Base-by-base conservation (phyloP, 2,113 vertebrate species). In the Xenopus borealis region DNA sequence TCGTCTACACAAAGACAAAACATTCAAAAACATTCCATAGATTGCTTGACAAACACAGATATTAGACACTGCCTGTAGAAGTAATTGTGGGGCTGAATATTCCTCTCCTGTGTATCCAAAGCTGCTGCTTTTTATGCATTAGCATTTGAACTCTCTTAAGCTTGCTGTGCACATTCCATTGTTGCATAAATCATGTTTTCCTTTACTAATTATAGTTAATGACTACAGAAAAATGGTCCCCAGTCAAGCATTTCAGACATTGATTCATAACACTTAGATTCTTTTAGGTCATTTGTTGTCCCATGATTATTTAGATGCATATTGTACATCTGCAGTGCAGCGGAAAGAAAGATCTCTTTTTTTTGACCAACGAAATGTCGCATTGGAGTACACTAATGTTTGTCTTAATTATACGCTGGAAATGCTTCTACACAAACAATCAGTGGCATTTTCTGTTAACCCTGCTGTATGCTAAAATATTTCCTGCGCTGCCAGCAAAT, bases 171-270 rank as follows among this genome's bases (percentile, higher is more conserved):
- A 69, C 73, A 76, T 76, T 18, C 2, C 33, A 33, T 17, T 63
- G 45, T 19, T 62, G 72, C 58, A 76, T 69, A 69, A 76, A 76
- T 76, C 59, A 69, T 76, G 58, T 69, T 76, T 76, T 69, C 33
- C 66, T 76, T 58, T 46, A 46, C 73, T 69, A 76, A 76, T 76
- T 76, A 67, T 74, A 76, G 73, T 76, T 76, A 76, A 76, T 76
- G 73, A 76, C 46, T 69, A 55, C 30, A 55, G 66, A 69, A 76
- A 76, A 76, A 69, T 75, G 66, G 57, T 69, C 47, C 66, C 45
- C 45, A 69, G 73, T 69, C 66, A 69, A 46, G 66, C 66, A 76
- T 63, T 69, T 57, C 73, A 63, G 59, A 69, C 73, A 76, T 23
- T 76, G 72, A 76, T 76, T 76, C 73, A 69, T 76, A 69, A 69